A percentile compares a stretch with the other conserved stretches of the same genome.
Evolutionary conservation across 2,888 invertebrate species (phyloP).

Genomic region (Calliopum simillimum): DNA sequence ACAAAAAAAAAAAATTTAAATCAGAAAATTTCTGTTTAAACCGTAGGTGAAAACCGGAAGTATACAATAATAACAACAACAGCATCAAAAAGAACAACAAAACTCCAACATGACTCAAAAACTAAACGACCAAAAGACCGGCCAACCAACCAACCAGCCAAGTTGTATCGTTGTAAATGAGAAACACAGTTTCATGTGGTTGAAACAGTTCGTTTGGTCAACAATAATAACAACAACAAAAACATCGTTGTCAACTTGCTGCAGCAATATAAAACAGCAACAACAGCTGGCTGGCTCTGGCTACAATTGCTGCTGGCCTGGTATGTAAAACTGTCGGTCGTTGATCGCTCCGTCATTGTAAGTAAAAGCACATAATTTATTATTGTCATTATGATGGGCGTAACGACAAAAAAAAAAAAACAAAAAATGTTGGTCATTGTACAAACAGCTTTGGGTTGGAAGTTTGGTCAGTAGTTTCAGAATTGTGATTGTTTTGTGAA

Average conservation of each 20-base stretch:
- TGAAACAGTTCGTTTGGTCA: background rate
- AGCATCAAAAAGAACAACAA: too few species aligned
- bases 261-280: slow-evolving; percentile 5
- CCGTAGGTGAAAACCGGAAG: too few species aligned
- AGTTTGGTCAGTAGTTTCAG: too few species aligned
- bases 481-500: too few species aligned
- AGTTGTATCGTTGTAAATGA: background rate
- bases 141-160: background rate
- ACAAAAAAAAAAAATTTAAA: too few species aligned
- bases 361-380: background rate
- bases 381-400: background rate
- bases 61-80: too few species aligned
- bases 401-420: background rate
- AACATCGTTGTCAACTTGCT: background rate
- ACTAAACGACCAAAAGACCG: slow-evolving; percentile 14
- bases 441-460: too few species aligned
- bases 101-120: background rate
- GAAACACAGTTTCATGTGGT: background rate
- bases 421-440: background rate
- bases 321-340: slow-evolving; percentile 13
- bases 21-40: too few species aligned
- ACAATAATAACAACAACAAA: background rate
- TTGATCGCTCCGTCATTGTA: background rate
- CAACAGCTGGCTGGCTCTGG: slow-evolving; percentile 21
- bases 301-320: slow-evolving; percentile 18